Conservation (phyloP, 2,797 vertebrate genomes). For the Carduelis carduelis region DNA sequence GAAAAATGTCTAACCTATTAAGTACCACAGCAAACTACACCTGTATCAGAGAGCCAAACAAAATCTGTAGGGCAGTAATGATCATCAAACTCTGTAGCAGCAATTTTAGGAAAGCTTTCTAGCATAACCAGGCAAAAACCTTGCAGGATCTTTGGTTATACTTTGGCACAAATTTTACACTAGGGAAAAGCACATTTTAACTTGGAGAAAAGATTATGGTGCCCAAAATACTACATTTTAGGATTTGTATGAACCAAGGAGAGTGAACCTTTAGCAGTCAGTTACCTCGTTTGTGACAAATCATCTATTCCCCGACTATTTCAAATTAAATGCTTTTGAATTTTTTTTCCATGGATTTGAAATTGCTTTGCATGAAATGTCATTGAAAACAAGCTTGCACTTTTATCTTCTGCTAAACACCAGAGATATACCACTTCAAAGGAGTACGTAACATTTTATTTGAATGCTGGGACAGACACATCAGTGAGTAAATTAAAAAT, state of each 20-base stretch:
- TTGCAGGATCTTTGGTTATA: background rate
- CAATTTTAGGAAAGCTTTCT: background rate
- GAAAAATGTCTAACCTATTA: background rate
- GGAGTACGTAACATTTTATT: background rate
- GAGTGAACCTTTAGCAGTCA: background rate
- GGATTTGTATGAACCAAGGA: background rate
- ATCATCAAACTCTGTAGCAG: background rate
- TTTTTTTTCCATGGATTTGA: background rate
- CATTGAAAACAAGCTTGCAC: background rate
- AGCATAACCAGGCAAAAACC: background rate
- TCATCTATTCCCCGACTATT: background rate
- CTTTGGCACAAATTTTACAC: background rate
- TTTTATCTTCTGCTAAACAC: conserved; percentile 12
- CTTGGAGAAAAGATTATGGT: background rate
- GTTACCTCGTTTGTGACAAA: background rate
- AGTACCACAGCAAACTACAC: background rate
- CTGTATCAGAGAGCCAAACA: background rate
- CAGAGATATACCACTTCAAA: background rate
- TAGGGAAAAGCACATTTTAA: background rate
- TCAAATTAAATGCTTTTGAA: background rate
- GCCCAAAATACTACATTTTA: background rate
- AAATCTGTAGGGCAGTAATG: background rate
- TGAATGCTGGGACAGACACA: background rate
- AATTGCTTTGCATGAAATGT: background rate
- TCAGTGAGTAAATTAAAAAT: background rate